Percentiles rank a stretch among this genome's conserved stretches.
Evolutionary conservation across 2,797 vertebrate species (phyloP).

Genomic region (Pangasius larnaudii): DNA sequence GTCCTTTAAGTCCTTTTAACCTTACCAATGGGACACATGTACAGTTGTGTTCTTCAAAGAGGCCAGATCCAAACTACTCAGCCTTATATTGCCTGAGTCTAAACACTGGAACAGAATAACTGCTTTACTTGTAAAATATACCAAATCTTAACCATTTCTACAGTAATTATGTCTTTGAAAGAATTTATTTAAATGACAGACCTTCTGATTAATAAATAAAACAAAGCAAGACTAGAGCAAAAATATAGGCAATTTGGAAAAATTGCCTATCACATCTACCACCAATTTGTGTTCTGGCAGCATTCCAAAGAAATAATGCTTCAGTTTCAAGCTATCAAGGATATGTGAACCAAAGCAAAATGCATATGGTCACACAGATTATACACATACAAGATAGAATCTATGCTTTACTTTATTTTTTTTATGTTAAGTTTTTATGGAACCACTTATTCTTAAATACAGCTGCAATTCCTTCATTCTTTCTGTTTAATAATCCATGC

Average conservation of each 20-base stretch:
- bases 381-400: background rate
- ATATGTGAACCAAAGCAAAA: constrained; percentile 17
- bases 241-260: background rate
- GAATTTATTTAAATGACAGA: background rate
- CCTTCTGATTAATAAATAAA: background rate
- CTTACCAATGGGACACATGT: constrained; percentile 35
- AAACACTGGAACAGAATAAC: background rate
- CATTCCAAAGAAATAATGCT: background rate
- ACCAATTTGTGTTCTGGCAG: background rate
- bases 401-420: background rate
- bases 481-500: constrained; percentile 1
- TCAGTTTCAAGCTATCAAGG: background rate
- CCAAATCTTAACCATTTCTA: background rate
- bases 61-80: background rate
- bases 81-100: background rate
- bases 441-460: background rate
- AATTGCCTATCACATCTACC: background rate
- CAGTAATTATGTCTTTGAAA: background rate
- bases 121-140: background rate
- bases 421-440: background rate
- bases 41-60: background rate
- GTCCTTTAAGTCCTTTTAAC: constrained; percentile 32
- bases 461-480: background rate
- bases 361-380: background rate
- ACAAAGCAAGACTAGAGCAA: background rate